Evolutionary conservation across 2,797 vertebrate genomes (phyloP), one percentile per base, ranked within the genome.

Genomic region (Ambastaia sidthimunki): DNA sequence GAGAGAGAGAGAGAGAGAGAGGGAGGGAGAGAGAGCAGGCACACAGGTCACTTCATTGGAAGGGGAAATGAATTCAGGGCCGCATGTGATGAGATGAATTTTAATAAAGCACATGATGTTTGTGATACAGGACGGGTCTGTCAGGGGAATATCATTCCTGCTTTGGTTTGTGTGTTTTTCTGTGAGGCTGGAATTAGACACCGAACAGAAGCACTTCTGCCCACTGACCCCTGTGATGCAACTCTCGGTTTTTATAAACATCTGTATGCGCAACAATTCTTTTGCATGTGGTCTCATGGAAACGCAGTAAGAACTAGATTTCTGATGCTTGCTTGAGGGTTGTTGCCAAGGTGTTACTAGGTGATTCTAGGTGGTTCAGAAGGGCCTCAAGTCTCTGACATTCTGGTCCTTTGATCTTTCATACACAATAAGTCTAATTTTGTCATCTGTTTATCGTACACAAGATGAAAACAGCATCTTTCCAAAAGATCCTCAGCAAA

Each of bases 41-140:
- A 34, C 9, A 62, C 63, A 67, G 81, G 76, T 65, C 69, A 67
- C 74, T 71, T 81, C 74, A 83, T 85, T 81, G 76, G 72, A 80
- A 41, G 55, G 72, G 65, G 76, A 85, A 76, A 82, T 78, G 72
- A 80, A 84, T 71, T 84, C n/a, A 4, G 31, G 31, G 2, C 47
- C 13, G 76, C 31, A 41, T 55, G 63, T 60, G 54, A 65, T 66
- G 74, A 69, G 67, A 75, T 81, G 82, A 79, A 83, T 82, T 82
- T 85, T 79, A 87, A 87, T 87, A 54, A 63, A 75, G 63, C 31
- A 28, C 23, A 79, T 73, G 69, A 80, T 68, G 63, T 74, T 54
- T 34, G 59, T 76, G 80, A 82, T 77, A 82, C 74, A 80, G 74
- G 55, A 66, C 75, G 69, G 76, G 76, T 85, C 47, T 82, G 82